Conservation (phyloP, 2,888 invertebrate genomes). For the Ephialtes manifestator region DNA sequence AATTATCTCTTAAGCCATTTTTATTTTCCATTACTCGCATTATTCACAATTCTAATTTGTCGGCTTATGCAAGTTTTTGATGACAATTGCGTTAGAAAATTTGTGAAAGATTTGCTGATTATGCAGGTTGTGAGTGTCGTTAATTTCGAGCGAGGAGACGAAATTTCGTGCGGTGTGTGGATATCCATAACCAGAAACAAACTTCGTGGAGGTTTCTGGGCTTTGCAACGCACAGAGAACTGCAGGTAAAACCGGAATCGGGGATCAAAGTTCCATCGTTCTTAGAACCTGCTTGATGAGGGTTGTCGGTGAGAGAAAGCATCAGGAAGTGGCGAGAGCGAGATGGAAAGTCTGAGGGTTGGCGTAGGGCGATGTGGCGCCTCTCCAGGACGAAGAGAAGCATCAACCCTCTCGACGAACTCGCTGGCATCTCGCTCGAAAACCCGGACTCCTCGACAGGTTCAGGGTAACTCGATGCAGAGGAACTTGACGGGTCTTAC, state of each 20-base stretch:
- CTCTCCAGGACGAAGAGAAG: constrained; percentile 53
- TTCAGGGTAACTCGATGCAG: constrained; percentile 79
- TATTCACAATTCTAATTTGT: neutral
- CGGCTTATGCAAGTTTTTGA: neutral
- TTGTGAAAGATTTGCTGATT: constrained; percentile 7
- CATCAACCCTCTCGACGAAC: constrained; percentile 51
- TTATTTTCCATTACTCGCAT: neutral
- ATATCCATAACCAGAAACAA: constrained; percentile 19
- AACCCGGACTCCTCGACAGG: constrained; percentile 45
- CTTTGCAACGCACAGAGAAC: constrained; percentile 33
- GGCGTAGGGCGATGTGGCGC: constrained; percentile 15
- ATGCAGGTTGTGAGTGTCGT: constrained; percentile 16
- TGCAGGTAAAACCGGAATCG: constrained; percentile 77
- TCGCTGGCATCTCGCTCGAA: constrained; percentile 35
- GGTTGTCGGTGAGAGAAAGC: constrained; percentile 69
- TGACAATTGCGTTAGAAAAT: neutral
- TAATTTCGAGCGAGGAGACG: constrained; percentile 30
- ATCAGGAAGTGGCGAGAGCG: constrained; percentile 48
- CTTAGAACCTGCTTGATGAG: constrained; percentile 72
- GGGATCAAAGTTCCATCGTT: constrained; percentile 80
- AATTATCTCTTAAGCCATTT: too few relatives aligned
- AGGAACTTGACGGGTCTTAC: constrained; percentile 82
- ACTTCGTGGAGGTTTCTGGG: constrained; percentile 45
- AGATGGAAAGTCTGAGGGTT: constrained; percentile 22
- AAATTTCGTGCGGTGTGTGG: constrained; percentile 17